Evolutionary conservation across 1,140 invertebrate species (phyloP), one percentile per base, ranked within the genome.

Genomic region (Penaeus indicus): DNA sequence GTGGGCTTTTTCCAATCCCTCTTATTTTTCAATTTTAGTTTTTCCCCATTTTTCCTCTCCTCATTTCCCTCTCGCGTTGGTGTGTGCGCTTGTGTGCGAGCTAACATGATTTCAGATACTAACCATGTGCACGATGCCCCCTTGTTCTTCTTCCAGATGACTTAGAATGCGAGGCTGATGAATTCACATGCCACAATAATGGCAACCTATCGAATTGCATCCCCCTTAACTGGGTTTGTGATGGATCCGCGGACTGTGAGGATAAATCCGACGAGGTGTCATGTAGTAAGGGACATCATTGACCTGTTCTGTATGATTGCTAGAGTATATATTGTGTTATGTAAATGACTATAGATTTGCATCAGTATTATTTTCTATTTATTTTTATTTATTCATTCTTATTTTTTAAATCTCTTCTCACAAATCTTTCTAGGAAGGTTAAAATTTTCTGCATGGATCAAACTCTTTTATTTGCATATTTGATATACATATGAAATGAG

Each of bases 171-270:
- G 83, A 86, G 64, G 87, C 90, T 25, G 90, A 90, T 61, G 85
- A 90, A 79, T 90, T 90, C 84, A 90, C 90, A 19, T 89, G 87
- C 62, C 90, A 90, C 85, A 67, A 82, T 67, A 62, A 25, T 3
- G 79, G 75, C 69, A 86, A 90, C 67, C 82, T 67, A 61, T 83
- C 85, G 42, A 90, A 97, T 93, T 98, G 97, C 93, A 96, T 98
- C 88, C 96, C 97, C 83, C 94, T 97, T 91, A 96, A 96, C 63
- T 98, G 97, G 97, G 96, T 97, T 94, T 98, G 97, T 93, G 97
- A 98, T 93, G 95, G 96, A 92, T 96, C 95, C 92, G 93, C 94
- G 60, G 97, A 98, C 94, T 98, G 97, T 94, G 95, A 95, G 84
- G 97, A 98, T 93, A 96, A 95, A 91, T 97, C 96, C 90, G 97